These are phyloP conservation scores for Pemphredon lugubris DNA, from an alignment of 2,888 invertebrate species.

Conservation along the genomic window DNA sequence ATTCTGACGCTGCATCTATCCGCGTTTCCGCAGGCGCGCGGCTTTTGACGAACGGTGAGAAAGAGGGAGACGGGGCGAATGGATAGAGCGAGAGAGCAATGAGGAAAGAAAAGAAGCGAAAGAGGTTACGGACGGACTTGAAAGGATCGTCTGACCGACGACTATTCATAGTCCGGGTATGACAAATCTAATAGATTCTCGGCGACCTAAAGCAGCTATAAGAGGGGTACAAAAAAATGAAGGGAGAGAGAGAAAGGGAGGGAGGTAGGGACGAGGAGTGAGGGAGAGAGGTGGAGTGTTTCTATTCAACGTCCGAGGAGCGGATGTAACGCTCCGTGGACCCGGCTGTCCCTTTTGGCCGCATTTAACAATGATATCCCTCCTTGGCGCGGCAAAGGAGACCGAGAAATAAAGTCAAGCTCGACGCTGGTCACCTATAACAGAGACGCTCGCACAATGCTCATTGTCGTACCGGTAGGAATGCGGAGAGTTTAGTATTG, in stretches of 20 bases:
- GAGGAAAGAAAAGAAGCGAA: conserved; percentile 7
- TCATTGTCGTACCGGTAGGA: conserved; percentile 56
- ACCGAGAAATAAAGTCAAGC: conserved; percentile 57
- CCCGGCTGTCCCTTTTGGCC: conserved; percentile 48
- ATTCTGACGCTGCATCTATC: conserved; percentile 67
- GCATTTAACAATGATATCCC: conserved; percentile 64
- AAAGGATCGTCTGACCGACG: conserved; percentile 48
- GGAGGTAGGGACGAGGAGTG: no score
- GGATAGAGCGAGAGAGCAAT: neutral
- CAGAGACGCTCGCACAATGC: conserved; percentile 56
- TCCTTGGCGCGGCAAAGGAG: conserved; percentile 19
- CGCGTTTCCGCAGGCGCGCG: conserved; percentile 60
- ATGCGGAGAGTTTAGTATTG: conserved; percentile 54
- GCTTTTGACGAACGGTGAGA: neutral
- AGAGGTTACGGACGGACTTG: conserved; percentile 27
- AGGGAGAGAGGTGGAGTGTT: conserved; percentile 16
- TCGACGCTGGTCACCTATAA: conserved; percentile 42
- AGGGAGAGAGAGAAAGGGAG: conserved; percentile 1
- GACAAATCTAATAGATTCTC: conserved; percentile 72
- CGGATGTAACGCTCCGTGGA: conserved; percentile 62
- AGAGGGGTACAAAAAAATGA: conserved; percentile 10
- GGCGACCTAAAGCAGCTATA: conserved; percentile 31
- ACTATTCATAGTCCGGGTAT: conserved; percentile 68
- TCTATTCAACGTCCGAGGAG: conserved; percentile 52
- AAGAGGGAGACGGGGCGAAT: neutral